Base-by-base conservation (phyloP, 2,113 vertebrate species). In the Thinocorus orbignyianus region DNA sequence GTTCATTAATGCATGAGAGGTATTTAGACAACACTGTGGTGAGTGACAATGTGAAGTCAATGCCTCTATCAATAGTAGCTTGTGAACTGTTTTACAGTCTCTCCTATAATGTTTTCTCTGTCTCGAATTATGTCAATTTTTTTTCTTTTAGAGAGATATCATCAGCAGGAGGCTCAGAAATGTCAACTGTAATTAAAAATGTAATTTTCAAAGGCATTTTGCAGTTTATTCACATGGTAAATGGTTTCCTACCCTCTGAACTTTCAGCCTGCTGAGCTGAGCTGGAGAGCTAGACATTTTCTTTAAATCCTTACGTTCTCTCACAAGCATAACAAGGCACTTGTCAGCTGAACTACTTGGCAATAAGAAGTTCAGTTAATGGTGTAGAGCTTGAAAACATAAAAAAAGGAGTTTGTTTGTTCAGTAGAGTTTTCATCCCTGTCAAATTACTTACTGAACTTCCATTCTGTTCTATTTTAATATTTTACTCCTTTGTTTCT, bases 121-220 rank as follows among this genome's bases (percentile, higher is more conserved):
- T 84, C 84, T 93, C 3, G 31, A 41, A 78, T 72, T 46, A 54
- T 84, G 46, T 64, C 13, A 4, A 52, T 48, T 90, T 76, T 72
- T 77, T 88, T 87, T 35, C 30, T 81, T 79, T 89, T 74, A 71
- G 85, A 95, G 65, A 92, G 94, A 97, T 94, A 96, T 87, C 77
- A 97, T 97, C 95, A 97, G 94, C 92, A 94, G 94, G 93, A 94
- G 80, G 76, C 89, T 96, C 81, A 93, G 89, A 97, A 97, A 97
- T 97, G 95, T 96, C 97, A 97, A 83, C 91, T 95, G 89, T 97
- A 97, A 97, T 97, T 97, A 97, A 97, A 97, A 95, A 95, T 96
- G 95, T 89, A 97, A 96, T 97, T 97, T 97, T 97, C 92, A 97
- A 92, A 97, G 95, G 81, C 90, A 93, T 97, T 97, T 95, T 95